phyloP scores from a whole-genome alignment of 2,888 invertebrate species.

The Zaprionus obscuricornis region DNA sequence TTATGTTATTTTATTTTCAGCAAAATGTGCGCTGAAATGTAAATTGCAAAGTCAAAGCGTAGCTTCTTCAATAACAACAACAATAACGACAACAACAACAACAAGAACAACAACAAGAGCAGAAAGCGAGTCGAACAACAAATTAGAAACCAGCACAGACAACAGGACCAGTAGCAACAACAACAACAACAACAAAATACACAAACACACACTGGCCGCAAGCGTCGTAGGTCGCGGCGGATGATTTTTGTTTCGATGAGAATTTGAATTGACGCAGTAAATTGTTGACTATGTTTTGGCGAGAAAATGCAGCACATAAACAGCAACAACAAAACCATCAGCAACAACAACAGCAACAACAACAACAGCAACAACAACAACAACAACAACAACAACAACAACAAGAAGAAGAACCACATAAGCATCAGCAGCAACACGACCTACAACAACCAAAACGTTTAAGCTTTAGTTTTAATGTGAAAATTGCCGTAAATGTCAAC shows the following conservation, averaged over 20 bases:
- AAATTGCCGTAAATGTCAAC: conserved; percentile 70
- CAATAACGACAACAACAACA: conserved; percentile 7
- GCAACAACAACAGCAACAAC: conserved; percentile 2
- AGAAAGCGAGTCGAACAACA: conserved; percentile 42
- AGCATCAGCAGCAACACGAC: conserved; percentile 13
- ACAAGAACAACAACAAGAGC: conserved; percentile 2
- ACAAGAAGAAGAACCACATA: conserved; percentile 4
- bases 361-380: conserved; percentile 2
- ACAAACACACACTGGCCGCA: neutral
- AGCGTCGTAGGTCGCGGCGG: conserved; percentile 34
- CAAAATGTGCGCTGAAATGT: conserved; percentile 53
- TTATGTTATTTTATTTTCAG: conserved; percentile 35
- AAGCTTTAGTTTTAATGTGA: conserved; percentile 67
- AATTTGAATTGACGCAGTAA: conserved; percentile 19
- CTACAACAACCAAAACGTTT: conserved; percentile 41
- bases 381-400: conserved; percentile 19
- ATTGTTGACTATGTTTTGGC: conserved; percentile 63
- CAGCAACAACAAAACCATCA: neutral
- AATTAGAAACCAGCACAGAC: conserved; percentile 44
- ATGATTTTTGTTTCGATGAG: conserved; percentile 24
- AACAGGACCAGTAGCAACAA: neutral
- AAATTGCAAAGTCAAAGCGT: conserved; percentile 38
- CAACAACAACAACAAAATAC: neutral
- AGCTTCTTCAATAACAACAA: conserved; percentile 27
- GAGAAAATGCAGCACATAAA: conserved; percentile 45